Percentiles rank a stretch among this genome's conserved stretches.
Evolutionary conservation across 2,113 vertebrate genomes (phyloP).

Genomic region (Tragelaphus scriptus): DNA sequence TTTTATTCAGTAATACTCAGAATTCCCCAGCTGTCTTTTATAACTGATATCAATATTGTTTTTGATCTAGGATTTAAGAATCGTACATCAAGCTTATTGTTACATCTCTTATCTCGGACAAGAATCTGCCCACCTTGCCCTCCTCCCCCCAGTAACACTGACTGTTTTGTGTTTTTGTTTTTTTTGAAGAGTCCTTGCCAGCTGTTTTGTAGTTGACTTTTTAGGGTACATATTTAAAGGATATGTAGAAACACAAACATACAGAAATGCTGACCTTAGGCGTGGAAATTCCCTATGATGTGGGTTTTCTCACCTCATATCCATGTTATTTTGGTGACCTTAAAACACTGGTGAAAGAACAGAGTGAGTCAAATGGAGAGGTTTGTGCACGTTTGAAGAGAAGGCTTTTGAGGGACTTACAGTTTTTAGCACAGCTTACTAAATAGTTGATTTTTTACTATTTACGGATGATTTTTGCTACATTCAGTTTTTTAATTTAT

Average conservation of each 20-base stretch:
- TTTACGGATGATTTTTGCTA: background rate
- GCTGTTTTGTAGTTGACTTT: background rate
- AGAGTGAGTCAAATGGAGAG: background rate
- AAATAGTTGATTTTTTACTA: background rate
- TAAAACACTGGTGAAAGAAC: background rate
- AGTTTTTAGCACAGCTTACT: background rate
- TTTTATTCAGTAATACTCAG: background rate
- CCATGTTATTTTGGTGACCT: background rate
- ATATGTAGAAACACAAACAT: background rate
- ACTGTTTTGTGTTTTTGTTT: background rate
- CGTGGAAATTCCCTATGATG: background rate
- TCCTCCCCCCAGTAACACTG: rapidly evolving
- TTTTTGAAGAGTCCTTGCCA: background rate
- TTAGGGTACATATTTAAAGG: background rate
- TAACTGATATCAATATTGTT: background rate
- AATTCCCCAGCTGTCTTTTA: background rate
- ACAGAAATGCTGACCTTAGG: background rate
- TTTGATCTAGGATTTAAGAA: constrained; percentile 3
- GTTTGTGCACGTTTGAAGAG: background rate
- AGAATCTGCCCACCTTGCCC: background rate
- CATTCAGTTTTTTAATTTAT: background rate
- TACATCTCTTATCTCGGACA: background rate
- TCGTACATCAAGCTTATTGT: background rate
- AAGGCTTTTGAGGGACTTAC: background rate
- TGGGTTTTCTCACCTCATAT: background rate